These are phyloP conservation scores for Oophaga pumilio DNA, from an alignment of 2,113 vertebrate species.

Conservation along the genomic window DNA sequence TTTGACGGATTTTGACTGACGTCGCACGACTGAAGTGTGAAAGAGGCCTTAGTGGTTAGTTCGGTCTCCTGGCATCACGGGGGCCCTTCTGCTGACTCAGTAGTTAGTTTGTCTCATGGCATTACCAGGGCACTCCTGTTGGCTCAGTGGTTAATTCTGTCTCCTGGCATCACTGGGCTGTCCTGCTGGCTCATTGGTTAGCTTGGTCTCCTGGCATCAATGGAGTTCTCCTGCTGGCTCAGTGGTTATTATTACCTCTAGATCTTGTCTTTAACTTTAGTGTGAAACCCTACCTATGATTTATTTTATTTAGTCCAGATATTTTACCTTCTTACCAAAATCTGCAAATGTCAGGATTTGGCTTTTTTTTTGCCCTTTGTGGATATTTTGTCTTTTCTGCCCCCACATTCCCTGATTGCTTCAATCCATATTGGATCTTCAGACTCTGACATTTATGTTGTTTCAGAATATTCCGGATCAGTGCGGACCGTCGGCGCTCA, in stretches of 20 bases:
- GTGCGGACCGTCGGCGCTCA: background rate
- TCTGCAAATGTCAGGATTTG: background rate
- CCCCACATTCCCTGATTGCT: background rate
- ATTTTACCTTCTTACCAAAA: background rate
- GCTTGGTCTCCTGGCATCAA: background rate
- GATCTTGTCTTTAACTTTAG: no score
- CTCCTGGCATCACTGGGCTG: background rate
- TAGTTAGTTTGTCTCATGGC: no score
- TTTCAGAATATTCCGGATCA: conserved; percentile 18
- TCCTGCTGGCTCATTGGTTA: background rate
- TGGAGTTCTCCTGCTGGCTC: background rate
- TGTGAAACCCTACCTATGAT: background rate
- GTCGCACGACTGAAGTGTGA: no score
- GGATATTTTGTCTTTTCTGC: background rate
- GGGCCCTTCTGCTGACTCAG: background rate
- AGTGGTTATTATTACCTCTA: background rate
- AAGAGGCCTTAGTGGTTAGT: conserved; percentile 4
- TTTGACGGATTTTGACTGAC: no score
- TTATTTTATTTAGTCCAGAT: background rate
- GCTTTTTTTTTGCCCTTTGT: background rate
- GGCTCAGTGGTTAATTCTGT: background rate
- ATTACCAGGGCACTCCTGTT: no score
- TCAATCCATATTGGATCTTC: background rate
- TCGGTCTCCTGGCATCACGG: background rate
- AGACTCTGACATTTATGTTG: background rate